Evolutionary conservation across 2,888 invertebrate genomes (phyloP), one percentile per base, ranked within the genome.

Genomic region (Perdita meconis): DNA sequence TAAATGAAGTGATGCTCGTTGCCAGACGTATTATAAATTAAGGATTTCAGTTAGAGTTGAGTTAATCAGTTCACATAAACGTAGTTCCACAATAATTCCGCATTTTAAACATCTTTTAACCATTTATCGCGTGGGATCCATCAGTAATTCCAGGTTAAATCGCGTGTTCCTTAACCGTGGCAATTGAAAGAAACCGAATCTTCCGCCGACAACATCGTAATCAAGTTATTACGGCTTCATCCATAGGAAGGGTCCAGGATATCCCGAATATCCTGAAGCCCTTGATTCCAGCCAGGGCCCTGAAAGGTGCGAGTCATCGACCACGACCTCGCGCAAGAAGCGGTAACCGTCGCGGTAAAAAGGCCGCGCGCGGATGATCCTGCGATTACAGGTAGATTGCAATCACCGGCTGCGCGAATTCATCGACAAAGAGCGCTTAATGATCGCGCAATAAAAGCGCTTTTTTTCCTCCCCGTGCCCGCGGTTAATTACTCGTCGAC

Each of bases 371-470:
- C 57, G 74, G 74, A 74, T 70, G 79, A 71, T 79, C 67, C 68
- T 60, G 64, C 68, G 80, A 80, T 75, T 80, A 65, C 69, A 50
- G 64, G 67, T 50, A 78, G 79, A 74, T 70, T 67, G 75, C 71
- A 80, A 81, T 75, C 71, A 81, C 70, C 57, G 55, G 13, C 26
- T 53, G 71, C 68, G 76, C 68, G 76, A 68, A 73, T 71, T 72
- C 81, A 81, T 81, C 76, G 76, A 69, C 80, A 68, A 76, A 72
- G 78, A 60, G 56, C 78, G 78, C 67, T 72, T 82, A 81, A 82
- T 75, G 81, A 75, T 75, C 73, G 68, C 81, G 69, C 69, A 60
- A 72, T 72, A 72, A 82, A 75, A 60, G 72, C 36, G 50, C 59
- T 64, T 81, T 71, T 74, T 81, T n/a, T n/a, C n/a, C n/a, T n/a